phyloP scores from a whole-genome alignment of 2,888 invertebrate genomes.

The Troglohyphantes excavatus region DNA sequence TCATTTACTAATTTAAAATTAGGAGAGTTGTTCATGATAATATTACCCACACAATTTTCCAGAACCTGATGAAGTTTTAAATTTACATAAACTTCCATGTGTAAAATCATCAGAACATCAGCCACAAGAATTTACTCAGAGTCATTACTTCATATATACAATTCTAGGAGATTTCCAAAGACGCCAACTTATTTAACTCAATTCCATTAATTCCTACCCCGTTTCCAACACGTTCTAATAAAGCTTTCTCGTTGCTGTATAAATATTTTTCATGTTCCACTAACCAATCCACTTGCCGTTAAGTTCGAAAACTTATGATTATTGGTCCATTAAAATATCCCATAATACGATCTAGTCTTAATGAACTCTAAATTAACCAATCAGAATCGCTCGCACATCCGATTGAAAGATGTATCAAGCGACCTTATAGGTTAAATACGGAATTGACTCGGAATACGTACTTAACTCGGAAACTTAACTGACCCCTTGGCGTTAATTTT shows the following conservation, averaged over 20 bases:
- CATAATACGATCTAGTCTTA: slow-evolving; percentile 14
- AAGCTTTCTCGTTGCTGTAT: not conserved
- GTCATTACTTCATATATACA: not conserved
- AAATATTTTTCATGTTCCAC: slow-evolving; percentile 15
- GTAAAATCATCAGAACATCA: not conserved
- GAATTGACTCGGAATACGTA: not conserved
- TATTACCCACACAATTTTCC: not conserved
- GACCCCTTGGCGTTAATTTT: slow-evolving; percentile 53
- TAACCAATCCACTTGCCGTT: not conserved
- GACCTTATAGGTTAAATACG: slow-evolving; percentile 36
- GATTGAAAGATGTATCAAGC: slow-evolving; percentile 44
- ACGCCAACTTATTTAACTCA: not conserved
- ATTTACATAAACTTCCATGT: not conserved
- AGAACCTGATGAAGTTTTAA: not conserved
- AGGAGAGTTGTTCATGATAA: too few species aligned
- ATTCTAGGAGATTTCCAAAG: too few species aligned
- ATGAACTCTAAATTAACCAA: slow-evolving; percentile 18
- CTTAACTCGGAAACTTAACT: slow-evolving; percentile 26
- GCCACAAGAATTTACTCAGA: not conserved
- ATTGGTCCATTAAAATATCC: slow-evolving; percentile 28
- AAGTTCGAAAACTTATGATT: slow-evolving; percentile 26
- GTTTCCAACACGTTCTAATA: not conserved
- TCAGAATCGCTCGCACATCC: not conserved
- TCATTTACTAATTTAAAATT: too few species aligned
- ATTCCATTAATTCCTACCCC: slow-evolving; percentile 3